Conservation (phyloP, 2,888 invertebrate genomes). For the Embidobia sp. region DNA sequence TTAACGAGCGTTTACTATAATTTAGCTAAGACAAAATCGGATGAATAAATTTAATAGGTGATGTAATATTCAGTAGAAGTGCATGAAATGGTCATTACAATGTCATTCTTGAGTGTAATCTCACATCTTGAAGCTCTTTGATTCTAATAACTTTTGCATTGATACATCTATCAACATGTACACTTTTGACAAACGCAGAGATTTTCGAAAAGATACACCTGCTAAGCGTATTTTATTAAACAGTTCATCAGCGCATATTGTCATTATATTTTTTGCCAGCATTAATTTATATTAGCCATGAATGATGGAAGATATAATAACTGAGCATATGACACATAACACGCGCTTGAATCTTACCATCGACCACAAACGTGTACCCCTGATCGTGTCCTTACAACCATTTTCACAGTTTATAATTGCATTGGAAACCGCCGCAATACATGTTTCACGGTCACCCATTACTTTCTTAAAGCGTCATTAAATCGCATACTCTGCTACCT, state of each 20-base stretch:
- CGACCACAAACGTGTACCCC: slow-evolving; percentile 41
- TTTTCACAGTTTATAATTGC: slow-evolving; percentile 55
- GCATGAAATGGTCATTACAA: slow-evolving; percentile 35
- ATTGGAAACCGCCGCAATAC: slow-evolving; percentile 41
- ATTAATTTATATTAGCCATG: slow-evolving; percentile 50
- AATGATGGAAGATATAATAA: slow-evolving; percentile 48
- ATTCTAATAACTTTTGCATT: slow-evolving; percentile 34
- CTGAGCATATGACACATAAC: slow-evolving; percentile 40
- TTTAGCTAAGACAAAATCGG: too few relatives aligned
- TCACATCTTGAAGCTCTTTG: too few relatives aligned
- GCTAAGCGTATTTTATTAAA: slow-evolving; percentile 27
- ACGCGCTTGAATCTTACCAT: slow-evolving; percentile 44
- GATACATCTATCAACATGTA: slow-evolving; percentile 46
- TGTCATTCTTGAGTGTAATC: slow-evolving; percentile 29
- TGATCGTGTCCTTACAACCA: slow-evolving; percentile 52
- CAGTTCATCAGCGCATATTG: slow-evolving; percentile 13
- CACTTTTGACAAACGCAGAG: slow-evolving; percentile 38
- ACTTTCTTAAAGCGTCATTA: slow-evolving; percentile 43
- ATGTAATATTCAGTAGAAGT: slow-evolving; percentile 12
- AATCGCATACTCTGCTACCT: slow-evolving; percentile 16
- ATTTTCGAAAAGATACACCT: slow-evolving; percentile 39
- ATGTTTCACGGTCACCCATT: slow-evolving; percentile 56
- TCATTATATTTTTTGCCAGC: slow-evolving; percentile 31
- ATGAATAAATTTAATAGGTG: background rate
- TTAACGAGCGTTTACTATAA: too few relatives aligned